These are phyloP conservation scores for Eurystomus gularis DNA, from an alignment of 2,113 vertebrate species.

Conservation along the genomic window DNA sequence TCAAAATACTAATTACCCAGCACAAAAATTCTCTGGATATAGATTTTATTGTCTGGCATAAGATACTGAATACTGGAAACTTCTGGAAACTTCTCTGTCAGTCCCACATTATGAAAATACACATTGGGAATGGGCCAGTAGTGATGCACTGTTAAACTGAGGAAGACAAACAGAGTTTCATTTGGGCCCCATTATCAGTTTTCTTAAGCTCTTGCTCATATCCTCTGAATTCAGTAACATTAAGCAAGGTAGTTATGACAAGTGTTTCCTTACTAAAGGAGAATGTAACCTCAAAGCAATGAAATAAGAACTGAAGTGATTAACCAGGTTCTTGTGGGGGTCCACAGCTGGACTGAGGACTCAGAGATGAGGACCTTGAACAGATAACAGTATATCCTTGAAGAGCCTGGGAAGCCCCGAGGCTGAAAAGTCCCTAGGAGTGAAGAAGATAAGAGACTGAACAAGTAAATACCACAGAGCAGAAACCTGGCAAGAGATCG, in stretches of 20 bases:
- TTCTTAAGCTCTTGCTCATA: not conserved
- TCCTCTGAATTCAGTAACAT: not conserved
- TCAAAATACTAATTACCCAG: not conserved
- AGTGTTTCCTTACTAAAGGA: not conserved
- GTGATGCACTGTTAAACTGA: not conserved
- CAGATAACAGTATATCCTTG: too few relatives aligned
- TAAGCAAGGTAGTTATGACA: not conserved
- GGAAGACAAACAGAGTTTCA: not conserved
- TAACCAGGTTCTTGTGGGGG: not conserved
- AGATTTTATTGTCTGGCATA: not conserved
- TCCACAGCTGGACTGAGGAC: too few relatives aligned
- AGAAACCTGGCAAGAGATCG: too few relatives aligned
- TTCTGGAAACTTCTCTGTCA: not conserved
- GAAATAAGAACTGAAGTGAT: not conserved
- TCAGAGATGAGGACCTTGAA: too few relatives aligned
- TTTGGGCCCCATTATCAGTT: not conserved
- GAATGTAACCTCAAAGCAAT: not conserved
- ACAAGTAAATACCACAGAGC: too few relatives aligned
- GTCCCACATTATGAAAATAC: not conserved
- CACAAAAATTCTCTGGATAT: not conserved
- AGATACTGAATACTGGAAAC: too few relatives aligned
- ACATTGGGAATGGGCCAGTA: not conserved
- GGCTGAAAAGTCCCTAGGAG: too few relatives aligned
- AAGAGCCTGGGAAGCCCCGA: too few relatives aligned
- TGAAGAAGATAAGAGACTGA: too few relatives aligned